Base-by-base conservation (phyloP, 2,888 invertebrate genomes). In the Rhabditoides inermis region DNA sequence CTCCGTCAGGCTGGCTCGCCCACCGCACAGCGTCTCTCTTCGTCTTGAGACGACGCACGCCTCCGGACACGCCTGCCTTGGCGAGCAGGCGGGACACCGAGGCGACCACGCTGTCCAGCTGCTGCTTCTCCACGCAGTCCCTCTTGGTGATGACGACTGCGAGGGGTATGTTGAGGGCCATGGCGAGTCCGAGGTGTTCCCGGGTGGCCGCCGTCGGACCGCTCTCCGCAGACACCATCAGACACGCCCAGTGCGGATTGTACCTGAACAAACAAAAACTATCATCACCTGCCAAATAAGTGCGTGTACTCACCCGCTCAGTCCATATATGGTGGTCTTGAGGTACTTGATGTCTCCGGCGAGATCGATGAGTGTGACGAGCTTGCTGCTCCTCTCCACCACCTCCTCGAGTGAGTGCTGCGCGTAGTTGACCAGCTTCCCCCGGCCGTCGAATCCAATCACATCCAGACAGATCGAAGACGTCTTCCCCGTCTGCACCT, bases 301-400 rank as follows among this genome's bases (percentile, higher is more conserved):
- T n/a, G 90, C 3, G 89, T 89, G 51, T 63, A 57, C 10, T 47
- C n/a, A n/a, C n/a, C n/a, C 69, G 26, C 67, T 62, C 35, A 95
- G 81, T 0, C 94, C 95, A 78, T 90, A 87, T 35, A 94, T 85
- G 1, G 95, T 95, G 46, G 95, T 95, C 59, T 88, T 84, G 77
- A 94, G 84, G 77, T 95, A 98, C 78, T 94, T 92, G 65, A 87
- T 85, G 79, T 95, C 92, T 0, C 95, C 95, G 3, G 94, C 94
- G 68, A 95, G 81, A 79, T 98, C 95, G 72, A 95, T 85, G 75
- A 92, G 88, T 0, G 91, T 90, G 0, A 98, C 87, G 28, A 98
- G 81, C 79, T 92, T 94, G 6, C 88, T 86, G 2, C 91, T 90
- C 41, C 86, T 82, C 75, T 91, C 90, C 65, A 90, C 90, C 51